Conservation (phyloP, 92 coral and sea anemone genomes). For the Phymanthus crucifer region DNA sequence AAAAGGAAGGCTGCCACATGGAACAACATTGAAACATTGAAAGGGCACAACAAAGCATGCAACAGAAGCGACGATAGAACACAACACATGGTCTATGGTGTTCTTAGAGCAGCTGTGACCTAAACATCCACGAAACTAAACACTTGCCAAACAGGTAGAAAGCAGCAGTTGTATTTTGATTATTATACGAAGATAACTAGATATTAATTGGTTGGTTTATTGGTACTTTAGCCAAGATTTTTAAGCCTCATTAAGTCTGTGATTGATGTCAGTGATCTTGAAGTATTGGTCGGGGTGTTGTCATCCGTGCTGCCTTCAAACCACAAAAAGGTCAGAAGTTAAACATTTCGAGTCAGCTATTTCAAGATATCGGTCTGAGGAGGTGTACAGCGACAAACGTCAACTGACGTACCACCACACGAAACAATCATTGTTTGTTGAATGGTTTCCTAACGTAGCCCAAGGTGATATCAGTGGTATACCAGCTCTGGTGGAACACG, state of each 20-base stretch:
- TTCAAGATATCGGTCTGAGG: slow-evolving; percentile 14
- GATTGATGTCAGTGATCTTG: slow-evolving; percentile 20
- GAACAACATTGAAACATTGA: neutral
- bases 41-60: too few relatives aligned
- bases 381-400: slow-evolving; percentile 12
- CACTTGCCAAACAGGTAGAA: neutral
- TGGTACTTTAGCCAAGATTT: slow-evolving; percentile 8
- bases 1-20: neutral
- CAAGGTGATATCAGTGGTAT: too few relatives aligned
- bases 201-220: slow-evolving; percentile 27
- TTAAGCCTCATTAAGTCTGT: slow-evolving; percentile 21
- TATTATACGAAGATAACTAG: slow-evolving; percentile 10
- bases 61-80: too few relatives aligned
- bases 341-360: slow-evolving; percentile 12
- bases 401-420: slow-evolving; percentile 1
- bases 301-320: slow-evolving; percentile 15
- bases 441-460: neutral
- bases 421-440: neutral
- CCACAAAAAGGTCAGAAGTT: slow-evolving; percentile 24
- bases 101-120: neutral
- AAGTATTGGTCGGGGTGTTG: slow-evolving; percentile 9
- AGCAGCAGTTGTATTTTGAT: neutral
- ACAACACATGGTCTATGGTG: neutral
- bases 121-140: neutral
- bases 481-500: neutral